Conservation (phyloP, 2,113 vertebrate genomes). For the Nannospalax galili region DNA sequence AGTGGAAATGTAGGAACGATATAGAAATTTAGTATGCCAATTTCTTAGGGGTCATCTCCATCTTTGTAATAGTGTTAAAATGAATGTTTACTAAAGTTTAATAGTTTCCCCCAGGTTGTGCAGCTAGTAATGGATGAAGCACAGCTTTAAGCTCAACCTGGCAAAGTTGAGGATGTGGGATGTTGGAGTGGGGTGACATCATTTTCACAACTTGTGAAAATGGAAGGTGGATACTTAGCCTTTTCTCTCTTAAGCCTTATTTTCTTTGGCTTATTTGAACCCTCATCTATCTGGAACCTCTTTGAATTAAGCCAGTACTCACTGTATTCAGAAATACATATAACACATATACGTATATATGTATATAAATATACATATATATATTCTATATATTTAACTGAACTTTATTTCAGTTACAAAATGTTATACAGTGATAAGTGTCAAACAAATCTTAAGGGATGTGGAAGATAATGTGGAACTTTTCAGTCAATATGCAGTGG, state of each 20-base stretch:
- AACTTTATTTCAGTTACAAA: slow-evolving; percentile 32
- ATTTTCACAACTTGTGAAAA: neutral
- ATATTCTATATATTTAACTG: slow-evolving; percentile 17
- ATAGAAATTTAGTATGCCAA: neutral
- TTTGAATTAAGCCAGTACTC: neutral
- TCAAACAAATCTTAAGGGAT: neutral
- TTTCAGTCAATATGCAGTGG: neutral
- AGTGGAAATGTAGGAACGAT: neutral
- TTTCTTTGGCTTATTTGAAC: slow-evolving; percentile 54
- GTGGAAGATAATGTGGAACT: neutral
- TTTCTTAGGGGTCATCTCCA: neutral
- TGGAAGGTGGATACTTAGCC: neutral
- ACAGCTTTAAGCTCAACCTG: neutral
- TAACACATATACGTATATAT: neutral
- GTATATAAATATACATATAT: neutral
- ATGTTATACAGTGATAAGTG: neutral
- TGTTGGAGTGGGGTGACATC: too few relatives aligned
- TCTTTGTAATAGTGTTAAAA: neutral
- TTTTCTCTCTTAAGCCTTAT: neutral
- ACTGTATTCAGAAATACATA: slow-evolving; percentile 10
- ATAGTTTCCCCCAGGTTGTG: neutral
- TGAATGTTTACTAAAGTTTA: neutral
- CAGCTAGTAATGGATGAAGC: neutral
- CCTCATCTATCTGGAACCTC: neutral
- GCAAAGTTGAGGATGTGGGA: neutral